Evolutionary conservation across 2,888 invertebrate species (phyloP), one percentile per base, ranked within the genome.

Genomic region (Yponomeuta sedellus): DNA sequence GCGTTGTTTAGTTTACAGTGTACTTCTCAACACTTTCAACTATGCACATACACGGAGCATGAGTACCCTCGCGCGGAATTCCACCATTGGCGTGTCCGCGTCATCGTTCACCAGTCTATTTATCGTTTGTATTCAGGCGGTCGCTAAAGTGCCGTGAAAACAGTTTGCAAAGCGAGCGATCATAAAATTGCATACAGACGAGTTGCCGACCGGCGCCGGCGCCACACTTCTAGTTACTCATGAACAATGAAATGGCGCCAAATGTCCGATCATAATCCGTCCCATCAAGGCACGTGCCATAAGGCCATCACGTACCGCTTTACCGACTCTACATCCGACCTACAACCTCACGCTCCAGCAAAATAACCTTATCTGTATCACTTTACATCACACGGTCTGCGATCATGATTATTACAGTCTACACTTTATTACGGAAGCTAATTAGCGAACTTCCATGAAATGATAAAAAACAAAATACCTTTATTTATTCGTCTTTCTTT

Each of bases 221-320:
- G 89, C 88, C 89, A 82, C 80, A 79, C 80, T 87, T 86, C 86
- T 52, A 52, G 44, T 16, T 86, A 61, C 66, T 19, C 22, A 82
- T 87, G 86, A 88, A 90, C 88, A 90, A 89, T 89, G 84, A 86
- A 86, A 83, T 82, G 87, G 86, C 89, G 88, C 86, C 86, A 80
- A 83, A 76, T 79, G 77, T 76, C 76, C 73, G 77, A 84, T 86
- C 84, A 85, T 83, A 86, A 82, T 80, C 81, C 70, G 77, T n/a
- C n/a, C n/a, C n/a, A n/a, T n/a, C n/a, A n/a, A n/a, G n/a, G n/a
- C n/a, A n/a, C n/a, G n/a, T n/a, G n/a, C n/a, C 59, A 6, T 59
- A 59, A 20, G 59, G 59, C 59, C 25, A 59, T 59, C 59, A 59
- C 25, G 22, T 59, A 22, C 59, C 44, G 25, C 25, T 59, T 20